Evolutionary conservation across 1,140 invertebrate genomes (phyloP).

Genomic region (Drosophila triauraria): DNA sequence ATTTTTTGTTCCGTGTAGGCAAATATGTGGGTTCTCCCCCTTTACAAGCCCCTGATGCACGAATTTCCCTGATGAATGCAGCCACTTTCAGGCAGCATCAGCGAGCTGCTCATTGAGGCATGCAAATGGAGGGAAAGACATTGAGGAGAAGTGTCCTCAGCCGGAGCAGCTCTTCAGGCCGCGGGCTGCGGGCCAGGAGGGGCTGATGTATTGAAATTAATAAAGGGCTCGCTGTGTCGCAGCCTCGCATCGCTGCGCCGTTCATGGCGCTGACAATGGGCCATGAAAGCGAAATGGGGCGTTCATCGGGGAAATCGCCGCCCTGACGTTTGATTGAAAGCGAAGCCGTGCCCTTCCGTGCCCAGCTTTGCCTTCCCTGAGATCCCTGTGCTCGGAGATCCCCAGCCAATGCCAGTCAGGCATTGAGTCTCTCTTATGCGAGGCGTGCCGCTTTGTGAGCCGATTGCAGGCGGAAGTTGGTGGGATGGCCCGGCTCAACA

Average conservation of each 20-base stretch:
- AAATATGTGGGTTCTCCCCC: slow-evolving; percentile 28
- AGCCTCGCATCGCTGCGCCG: slow-evolving; percentile 21
- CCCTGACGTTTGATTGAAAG: slow-evolving; percentile 57
- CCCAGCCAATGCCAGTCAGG: slow-evolving; percentile 29
- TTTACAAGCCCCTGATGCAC: background rate
- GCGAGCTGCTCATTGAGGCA: slow-evolving; percentile 49
- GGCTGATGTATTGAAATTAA: slow-evolving; percentile 75
- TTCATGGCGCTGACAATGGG: slow-evolving; percentile 66
- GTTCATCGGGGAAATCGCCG: slow-evolving; percentile 41
- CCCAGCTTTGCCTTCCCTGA: slow-evolving; percentile 1
- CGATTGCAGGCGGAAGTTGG: slow-evolving; percentile 61
- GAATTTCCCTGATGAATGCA: slow-evolving; percentile 55
- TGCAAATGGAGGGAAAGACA: slow-evolving; percentile 31
- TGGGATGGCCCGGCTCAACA: slow-evolving; percentile 47
- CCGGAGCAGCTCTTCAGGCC: slow-evolving; percentile 20
- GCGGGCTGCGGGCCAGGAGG: background rate
- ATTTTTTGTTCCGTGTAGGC: background rate
- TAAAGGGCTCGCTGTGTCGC: slow-evolving; percentile 61
- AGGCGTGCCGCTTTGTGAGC: slow-evolving; percentile 63
- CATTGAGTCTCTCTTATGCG: slow-evolving; percentile 33
- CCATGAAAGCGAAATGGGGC: slow-evolving; percentile 60
- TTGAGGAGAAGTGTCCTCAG: slow-evolving; percentile 45
- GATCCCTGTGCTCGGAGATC: slow-evolving; percentile 18
- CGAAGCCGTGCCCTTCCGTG: background rate
- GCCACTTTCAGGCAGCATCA: slow-evolving; percentile 35